A percentile compares a stretch with the other conserved stretches of the same genome.
Conservation (phyloP, 2,797 vertebrate species). For the Presbytis comata region DNA sequence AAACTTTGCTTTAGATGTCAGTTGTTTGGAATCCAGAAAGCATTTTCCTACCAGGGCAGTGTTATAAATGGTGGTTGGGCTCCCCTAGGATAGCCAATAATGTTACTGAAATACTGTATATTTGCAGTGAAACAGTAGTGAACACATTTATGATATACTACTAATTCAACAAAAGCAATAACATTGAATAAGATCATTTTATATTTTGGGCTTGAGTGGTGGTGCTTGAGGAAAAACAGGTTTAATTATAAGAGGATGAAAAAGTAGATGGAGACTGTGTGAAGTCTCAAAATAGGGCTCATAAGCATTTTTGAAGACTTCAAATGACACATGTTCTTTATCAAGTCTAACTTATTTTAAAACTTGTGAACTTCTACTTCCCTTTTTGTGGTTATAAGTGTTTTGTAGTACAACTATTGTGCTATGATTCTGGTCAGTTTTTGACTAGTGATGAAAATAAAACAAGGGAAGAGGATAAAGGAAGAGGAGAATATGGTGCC, state of each 20-base stretch:
- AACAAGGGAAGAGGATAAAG: not conserved
- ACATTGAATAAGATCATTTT: not conserved
- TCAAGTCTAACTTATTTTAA: conserved; percentile 30
- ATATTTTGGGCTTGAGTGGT: not conserved
- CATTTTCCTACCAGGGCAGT: conserved; percentile 43
- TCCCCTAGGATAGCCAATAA: conserved; percentile 13
- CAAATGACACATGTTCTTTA: not conserved
- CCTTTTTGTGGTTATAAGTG: not conserved
- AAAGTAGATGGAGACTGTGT: not conserved
- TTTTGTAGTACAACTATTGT: not conserved
- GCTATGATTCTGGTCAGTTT: not conserved
- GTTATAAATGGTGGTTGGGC: conserved; percentile 19
- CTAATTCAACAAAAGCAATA: not conserved
- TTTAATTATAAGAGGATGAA: conserved; percentile 37
- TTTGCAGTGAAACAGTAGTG: not conserved
- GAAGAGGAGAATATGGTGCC: not conserved
- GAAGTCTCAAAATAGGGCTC: not conserved
- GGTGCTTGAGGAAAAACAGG: conserved; percentile 6
- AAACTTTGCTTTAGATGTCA: conserved; percentile 52
- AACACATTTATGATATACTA: not conserved
- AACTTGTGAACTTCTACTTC: conserved; percentile 13
- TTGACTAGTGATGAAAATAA: not conserved
- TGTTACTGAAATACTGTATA: conserved; percentile 4
- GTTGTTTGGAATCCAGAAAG: conserved; percentile 51
- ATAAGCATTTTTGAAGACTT: conserved; percentile 22